Percentiles rank a stretch among this genome's conserved stretches.
These are phyloP conservation scores for Trogon surrucura DNA, from an alignment of 2,113 vertebrate genomes.

Conservation along the genomic window DNA sequence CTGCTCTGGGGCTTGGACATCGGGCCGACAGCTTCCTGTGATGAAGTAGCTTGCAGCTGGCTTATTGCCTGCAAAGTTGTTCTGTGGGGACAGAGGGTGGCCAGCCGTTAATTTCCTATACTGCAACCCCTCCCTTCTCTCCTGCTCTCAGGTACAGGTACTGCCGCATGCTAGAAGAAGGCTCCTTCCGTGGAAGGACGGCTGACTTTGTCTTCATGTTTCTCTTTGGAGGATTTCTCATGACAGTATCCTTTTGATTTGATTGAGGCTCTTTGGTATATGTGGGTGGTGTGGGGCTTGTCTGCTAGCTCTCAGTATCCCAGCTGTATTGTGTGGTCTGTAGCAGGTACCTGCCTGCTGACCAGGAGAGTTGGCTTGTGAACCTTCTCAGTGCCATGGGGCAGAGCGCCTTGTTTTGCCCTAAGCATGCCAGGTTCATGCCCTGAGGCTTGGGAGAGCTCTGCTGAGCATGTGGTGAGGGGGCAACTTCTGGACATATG, in stretches of 20 bases:
- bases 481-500: not conserved
- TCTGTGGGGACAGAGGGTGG: not conserved
- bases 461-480: not conserved
- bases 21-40: not conserved
- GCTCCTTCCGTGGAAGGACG: conserved; percentile 85
- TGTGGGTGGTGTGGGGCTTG: not conserved
- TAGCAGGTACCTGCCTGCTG: not conserved
- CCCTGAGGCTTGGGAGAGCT: not conserved
- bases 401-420: not conserved
- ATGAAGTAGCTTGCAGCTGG: not conserved
- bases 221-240: conserved; percentile 86
- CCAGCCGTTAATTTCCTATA: conserved; percentile 76
- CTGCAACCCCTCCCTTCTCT: conserved; percentile 43
- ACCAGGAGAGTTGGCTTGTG: not conserved
- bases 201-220: conserved; percentile 92
- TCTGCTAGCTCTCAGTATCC: not conserved
- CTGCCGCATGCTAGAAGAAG: conserved; percentile 90
- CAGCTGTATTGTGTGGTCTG: not conserved
- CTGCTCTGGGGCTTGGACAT: not conserved
- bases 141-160: conserved; percentile 82
- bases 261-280: not conserved
- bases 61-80: fast-evolving
- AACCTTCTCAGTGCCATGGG: not conserved
- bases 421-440: not conserved
- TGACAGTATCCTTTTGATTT: conserved; percentile 85